Evolutionary conservation across 2,113 vertebrate species (phyloP), one percentile per base, ranked within the genome.

Genomic region (Azemiops feae): DNA sequence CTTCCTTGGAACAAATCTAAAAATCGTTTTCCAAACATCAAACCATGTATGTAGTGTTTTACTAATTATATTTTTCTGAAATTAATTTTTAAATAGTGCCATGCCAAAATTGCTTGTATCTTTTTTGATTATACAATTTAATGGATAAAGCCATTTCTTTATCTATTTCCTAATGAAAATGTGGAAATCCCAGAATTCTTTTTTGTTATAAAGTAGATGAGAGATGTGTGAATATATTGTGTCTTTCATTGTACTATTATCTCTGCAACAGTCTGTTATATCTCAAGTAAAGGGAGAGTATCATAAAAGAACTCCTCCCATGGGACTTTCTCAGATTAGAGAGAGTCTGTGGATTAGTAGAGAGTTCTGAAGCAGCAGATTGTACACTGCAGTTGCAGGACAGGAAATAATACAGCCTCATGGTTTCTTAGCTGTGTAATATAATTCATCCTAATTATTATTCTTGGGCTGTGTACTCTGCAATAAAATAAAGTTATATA

Each of bases 11-110:
- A 99, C 97, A 98, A 98, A 96, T 98, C 99, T 92, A 99, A 99
- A 97, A 99, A 99, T 95, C 99, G 99, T 87, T 99, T 99, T 95
- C 98, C 99, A 91, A 99, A 99, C 97, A 99, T 99, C 96, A 99
- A 99, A 94, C 99, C 99, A 50, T 99, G 99, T 99, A 98, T 60
- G 98, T 90, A 74, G 98, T 89, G 12, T 87, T 96, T 57, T 93
- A 43, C 9, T 14, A 1, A 57, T 64, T 23, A 81, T 3, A 9
- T 0, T 0, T 88, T 95, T 94, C 86, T 6, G 4, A 93, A 0
- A 53, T 91, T 53, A 60, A 81, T 43, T 43, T 43, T 81, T 81
- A 81, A 81, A 81, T 43, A 81, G 34, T 81, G 20, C 74, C 74
- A 81, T 43, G n/a, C 20, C 34, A 43, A 81, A 81, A 43, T 39